phyloP scores from a whole-genome alignment of 2,113 vertebrate genomes.

The Struthio camelus region DNA sequence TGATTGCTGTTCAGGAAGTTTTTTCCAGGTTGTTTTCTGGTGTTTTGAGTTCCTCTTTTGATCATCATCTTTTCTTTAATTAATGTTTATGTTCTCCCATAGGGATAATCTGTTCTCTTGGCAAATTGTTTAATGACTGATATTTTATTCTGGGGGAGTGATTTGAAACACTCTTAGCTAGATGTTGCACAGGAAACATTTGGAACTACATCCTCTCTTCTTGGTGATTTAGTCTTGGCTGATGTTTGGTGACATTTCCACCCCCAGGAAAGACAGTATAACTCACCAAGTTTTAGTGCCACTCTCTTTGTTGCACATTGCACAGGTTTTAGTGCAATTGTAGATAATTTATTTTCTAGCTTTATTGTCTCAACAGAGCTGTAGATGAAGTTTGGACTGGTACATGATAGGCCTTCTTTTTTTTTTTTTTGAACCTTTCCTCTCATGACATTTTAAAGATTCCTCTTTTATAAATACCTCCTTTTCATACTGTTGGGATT shows the following conservation, averaged over 20 bases:
- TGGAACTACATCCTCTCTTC: slow-evolving; percentile 1
- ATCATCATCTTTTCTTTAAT: slow-evolving; percentile 19
- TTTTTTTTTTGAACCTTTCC: slow-evolving; percentile 1
- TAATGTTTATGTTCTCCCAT: slow-evolving; percentile 16
- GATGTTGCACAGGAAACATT: background rate
- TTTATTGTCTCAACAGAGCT: background rate
- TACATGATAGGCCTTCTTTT: background rate
- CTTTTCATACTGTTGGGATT: background rate
- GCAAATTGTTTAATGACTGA: slow-evolving; percentile 23
- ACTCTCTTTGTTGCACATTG: background rate
- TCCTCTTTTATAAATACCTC: background rate
- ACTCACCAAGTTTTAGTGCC: background rate
- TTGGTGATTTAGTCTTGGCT: slow-evolving; percentile 15
- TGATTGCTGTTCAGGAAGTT: slow-evolving; percentile 16
- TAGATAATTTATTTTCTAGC: background rate
- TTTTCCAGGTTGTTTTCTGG: slow-evolving; percentile 18
- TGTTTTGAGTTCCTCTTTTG: slow-evolving; percentile 10
- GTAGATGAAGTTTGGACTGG: background rate
- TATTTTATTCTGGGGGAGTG: background rate
- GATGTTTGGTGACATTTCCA: background rate
- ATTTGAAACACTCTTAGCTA: background rate
- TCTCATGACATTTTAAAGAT: background rate
- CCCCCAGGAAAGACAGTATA: background rate
- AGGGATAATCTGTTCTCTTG: slow-evolving; percentile 23
- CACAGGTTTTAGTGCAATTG: background rate